Conservation (phyloP, 1,140 invertebrate species). For the Microplitis demolitor region DNA sequence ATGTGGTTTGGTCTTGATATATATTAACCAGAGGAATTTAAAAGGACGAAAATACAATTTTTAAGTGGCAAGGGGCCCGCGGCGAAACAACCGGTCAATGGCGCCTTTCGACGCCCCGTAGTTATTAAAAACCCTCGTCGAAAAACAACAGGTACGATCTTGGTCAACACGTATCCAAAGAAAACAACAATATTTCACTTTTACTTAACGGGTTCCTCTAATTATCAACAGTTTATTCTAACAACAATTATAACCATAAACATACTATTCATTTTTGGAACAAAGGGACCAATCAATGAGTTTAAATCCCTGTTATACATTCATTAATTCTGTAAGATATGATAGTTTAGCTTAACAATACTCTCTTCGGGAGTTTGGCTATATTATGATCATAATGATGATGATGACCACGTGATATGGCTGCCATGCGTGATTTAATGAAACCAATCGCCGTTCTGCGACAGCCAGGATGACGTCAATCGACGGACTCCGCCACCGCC, state of each 20-base stretch:
- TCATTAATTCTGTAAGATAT: too few species aligned
- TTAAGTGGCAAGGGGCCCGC: background rate
- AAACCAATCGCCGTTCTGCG: conserved; percentile 13
- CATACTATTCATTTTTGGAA: too few species aligned
- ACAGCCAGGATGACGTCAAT: conserved; percentile 27
- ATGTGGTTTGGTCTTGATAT: background rate
- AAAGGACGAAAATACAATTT: conserved; percentile 16
- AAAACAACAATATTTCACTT: background rate
- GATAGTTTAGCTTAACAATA: too few species aligned
- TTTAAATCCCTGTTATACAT: too few species aligned
- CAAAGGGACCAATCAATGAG: too few species aligned
- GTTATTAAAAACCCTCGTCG: conserved; percentile 7
- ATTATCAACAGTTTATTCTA: background rate
- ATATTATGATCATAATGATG: too few species aligned
- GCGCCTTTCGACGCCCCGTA: conserved; percentile 23
- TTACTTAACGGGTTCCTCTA: background rate
- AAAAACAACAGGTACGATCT: too few species aligned
- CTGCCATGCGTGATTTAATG: conserved; percentile 29
- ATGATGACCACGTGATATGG: conserved; percentile 16
- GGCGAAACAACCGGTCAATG: conserved; percentile 16
- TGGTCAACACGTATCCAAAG: background rate
- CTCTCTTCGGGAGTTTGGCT: too few species aligned
- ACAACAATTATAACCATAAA: too few species aligned
- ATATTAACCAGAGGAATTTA: background rate
- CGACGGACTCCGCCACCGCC: background rate